A percentile compares a stretch with the other conserved stretches of the same genome.
Evolutionary conservation across 2,797 vertebrate species (phyloP).

Genomic region (Crocodylus rhombifer): DNA sequence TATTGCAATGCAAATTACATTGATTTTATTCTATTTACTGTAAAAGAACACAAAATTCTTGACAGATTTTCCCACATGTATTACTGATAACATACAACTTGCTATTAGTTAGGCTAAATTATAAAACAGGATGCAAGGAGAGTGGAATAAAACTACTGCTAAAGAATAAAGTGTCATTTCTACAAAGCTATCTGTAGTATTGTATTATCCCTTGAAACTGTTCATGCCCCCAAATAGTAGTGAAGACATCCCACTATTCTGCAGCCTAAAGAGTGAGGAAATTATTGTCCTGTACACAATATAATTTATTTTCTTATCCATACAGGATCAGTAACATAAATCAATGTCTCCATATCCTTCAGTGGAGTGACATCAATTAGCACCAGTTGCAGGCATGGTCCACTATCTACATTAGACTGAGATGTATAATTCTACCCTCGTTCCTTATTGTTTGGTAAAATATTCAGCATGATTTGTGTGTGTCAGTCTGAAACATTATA

Average conservation of each 20-base stretch:
- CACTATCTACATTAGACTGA: not conserved
- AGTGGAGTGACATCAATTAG: not conserved
- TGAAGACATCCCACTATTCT: not conserved
- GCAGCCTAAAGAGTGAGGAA: not conserved
- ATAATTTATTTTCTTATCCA: not conserved
- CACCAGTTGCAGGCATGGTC: not conserved
- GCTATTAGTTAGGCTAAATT: conserved; percentile 8
- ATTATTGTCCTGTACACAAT: no score
- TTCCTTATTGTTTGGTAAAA: not conserved
- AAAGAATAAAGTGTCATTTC: not conserved
- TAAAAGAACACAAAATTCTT: conserved; percentile 20
- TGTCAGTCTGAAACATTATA: not conserved
- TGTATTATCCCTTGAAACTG: not conserved
- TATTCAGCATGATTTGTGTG: not conserved
- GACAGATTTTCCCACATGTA: not conserved
- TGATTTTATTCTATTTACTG: conserved; percentile 8
- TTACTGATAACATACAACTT: conserved; percentile 5
- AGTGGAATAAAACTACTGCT: not conserved
- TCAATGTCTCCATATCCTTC: not conserved
- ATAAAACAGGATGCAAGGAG: not conserved
- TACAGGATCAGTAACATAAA: not conserved
- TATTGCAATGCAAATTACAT: conserved; percentile 29
- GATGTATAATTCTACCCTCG: not conserved
- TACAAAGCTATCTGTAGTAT: not conserved
- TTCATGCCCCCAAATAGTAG: not conserved